A percentile compares a stretch with the other conserved stretches of the same genome.
Conservation (phyloP, 2,888 invertebrate genomes). For the Helobdella robusta region DNA sequence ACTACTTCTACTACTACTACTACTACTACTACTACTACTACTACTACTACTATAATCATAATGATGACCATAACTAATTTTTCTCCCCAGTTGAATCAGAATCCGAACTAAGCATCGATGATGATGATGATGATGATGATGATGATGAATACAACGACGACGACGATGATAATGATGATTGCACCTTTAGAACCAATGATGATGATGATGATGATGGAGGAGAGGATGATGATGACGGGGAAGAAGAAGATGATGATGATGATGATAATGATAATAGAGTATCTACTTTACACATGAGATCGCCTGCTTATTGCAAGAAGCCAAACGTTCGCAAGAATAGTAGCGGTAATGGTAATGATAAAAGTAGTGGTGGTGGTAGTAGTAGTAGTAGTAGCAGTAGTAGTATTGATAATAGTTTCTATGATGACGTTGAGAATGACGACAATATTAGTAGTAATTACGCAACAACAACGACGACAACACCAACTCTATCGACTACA, state of each 20-base stretch:
- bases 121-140: background rate
- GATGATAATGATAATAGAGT: conserved; percentile 3
- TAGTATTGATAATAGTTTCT: no score
- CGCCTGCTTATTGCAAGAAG: conserved; percentile 8
- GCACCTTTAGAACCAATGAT: conserved; percentile 4
- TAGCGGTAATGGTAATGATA: no score
- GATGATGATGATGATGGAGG: background rate
- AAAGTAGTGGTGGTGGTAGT: no score
- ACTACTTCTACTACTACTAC: conserved; percentile 14
- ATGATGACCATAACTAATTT: no score
- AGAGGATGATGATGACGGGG: background rate
- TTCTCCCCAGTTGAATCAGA: no score
- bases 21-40: conserved; percentile 16
- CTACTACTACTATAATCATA: conserved; percentile 12
- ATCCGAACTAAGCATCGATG: background rate
- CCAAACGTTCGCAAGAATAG: no score
- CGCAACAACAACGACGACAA: no score
- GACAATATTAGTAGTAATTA: no score
- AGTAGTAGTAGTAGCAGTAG: no score
- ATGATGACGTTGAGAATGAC: no score
- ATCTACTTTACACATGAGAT: no score
- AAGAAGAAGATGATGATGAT: background rate
- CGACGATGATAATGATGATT: background rate
- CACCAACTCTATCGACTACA: no score
- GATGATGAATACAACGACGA: background rate